Evolutionary conservation across 2,113 vertebrate species (phyloP), one percentile per base, ranked within the genome.

Genomic region (Silurus asotus): DNA sequence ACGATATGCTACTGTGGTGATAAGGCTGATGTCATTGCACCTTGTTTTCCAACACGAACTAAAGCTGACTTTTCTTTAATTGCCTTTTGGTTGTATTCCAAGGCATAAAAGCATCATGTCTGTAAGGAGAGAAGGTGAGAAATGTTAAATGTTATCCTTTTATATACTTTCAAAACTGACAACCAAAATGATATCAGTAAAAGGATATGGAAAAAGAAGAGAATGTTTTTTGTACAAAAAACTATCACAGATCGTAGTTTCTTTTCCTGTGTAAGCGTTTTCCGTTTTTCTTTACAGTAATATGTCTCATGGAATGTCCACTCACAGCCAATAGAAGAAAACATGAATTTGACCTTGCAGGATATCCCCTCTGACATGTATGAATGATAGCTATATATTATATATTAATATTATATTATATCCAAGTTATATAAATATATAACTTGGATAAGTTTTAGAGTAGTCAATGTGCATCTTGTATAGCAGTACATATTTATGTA

Each of bases 1-100:
- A 58, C 82, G 84, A 84, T 89, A 37, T 76, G 72, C 84, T 88
- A 88, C 89, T 89, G 69, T 84, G 28, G 81, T 75, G 45, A 87
- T 74, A 81, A 83, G 8, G 28, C 85, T 76, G 25, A 83, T 28
- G 78, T 81, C 82, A 59, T 79, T 56, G 28, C 80, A 81, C 65
- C 75, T 28, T 53, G 51, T 85, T 81, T 62, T 67, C 64, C 64
- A 69, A 23, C 20, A 25, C 8, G 13, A 78, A 62, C 11, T 59
- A 72, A 58, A 14, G 20, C 23, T 51, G 49, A 17, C 77, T 77
- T 77, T 23, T 77, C 2, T 77, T 77, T 48, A 49, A 82, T 65
- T 65, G 48, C 49, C 37, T 82, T 82, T 82, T 75, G 72, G 72
- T 77, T 67, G 48, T 78, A 48, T 15, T 65, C 25, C 48, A 78